Evolutionary conservation across 2,113 vertebrate species (phyloP).

Genomic region (Onychostoma macrolepis): DNA sequence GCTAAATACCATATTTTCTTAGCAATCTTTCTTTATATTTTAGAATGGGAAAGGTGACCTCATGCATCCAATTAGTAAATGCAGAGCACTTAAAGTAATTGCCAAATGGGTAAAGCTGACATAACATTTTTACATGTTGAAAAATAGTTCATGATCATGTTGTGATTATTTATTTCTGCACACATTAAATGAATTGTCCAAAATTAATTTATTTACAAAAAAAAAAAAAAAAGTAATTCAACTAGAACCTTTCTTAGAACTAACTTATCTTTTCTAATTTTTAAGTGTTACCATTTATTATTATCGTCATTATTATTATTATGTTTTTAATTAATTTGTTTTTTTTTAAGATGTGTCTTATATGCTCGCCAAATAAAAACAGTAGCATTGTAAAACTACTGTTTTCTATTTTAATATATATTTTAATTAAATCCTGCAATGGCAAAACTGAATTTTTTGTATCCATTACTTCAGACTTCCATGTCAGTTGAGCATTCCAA

Average conservation of each 20-base stretch:
- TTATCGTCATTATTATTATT: not conserved
- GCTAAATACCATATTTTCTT: not conserved
- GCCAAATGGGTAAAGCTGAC: not conserved
- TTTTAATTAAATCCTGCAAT: not conserved
- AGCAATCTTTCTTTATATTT: not conserved
- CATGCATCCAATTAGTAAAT: not conserved
- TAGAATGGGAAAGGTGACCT: not conserved
- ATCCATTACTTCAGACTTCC: not conserved
- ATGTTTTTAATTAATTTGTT: not conserved
- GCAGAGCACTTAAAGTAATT: constrained; percentile 6
- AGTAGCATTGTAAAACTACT: not conserved
- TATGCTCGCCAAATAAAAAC: not conserved
- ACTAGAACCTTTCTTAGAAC: not conserved
- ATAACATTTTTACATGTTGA: not conserved
- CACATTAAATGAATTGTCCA: not conserved
- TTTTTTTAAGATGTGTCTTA: not conserved
- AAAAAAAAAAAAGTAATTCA: not conserved
- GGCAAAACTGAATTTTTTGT: no score
- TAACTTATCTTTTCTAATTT: not conserved
- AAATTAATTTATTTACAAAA: not conserved
- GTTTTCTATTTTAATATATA: not conserved
- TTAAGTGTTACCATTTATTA: not conserved
- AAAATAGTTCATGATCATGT: not conserved
- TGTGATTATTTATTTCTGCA: not conserved
- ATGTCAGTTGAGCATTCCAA: not conserved